Percentiles rank a stretch among this genome's conserved stretches.
phyloP scores from a whole-genome alignment of 2,113 vertebrate genomes.

The Axis porcinus region DNA sequence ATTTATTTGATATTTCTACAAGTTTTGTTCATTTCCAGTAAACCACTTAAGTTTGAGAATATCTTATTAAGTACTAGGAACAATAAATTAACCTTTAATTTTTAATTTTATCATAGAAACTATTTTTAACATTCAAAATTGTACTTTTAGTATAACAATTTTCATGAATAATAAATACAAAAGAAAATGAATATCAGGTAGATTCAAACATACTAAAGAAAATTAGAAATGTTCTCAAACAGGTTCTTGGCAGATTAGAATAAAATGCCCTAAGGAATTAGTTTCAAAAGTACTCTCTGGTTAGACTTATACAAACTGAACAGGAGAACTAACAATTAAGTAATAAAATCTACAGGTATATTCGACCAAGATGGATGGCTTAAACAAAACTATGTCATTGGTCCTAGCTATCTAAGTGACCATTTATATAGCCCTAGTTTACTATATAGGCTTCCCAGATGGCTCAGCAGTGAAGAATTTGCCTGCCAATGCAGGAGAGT shows the following conservation, averaged over 20 bases:
- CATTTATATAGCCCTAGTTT: neutral
- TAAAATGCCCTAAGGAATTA: neutral
- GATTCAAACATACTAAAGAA: neutral
- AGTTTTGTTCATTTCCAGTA: neutral
- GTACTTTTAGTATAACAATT: neutral
- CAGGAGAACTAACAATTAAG: neutral
- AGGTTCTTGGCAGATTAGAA: neutral
- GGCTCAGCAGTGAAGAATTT: neutral
- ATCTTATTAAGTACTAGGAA: neutral
- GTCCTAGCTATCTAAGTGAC: neutral
- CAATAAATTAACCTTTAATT: neutral
- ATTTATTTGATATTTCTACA: neutral
- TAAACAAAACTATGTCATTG: neutral
- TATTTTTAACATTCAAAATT: neutral
- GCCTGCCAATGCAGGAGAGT: neutral
- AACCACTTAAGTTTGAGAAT: neutral
- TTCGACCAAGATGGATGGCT: neutral
- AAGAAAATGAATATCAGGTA: neutral
- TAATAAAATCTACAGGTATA: neutral
- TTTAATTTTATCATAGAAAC: neutral
- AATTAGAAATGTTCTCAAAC: constrained; percentile 7
- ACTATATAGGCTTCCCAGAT: neutral
- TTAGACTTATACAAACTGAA: neutral
- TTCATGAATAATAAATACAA: constrained; percentile 20
- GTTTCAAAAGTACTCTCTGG: neutral